Percentiles rank a stretch among this genome's conserved stretches.
phyloP scores from a whole-genome alignment of 2,797 vertebrate species.

The Ceyx erithaca region DNA sequence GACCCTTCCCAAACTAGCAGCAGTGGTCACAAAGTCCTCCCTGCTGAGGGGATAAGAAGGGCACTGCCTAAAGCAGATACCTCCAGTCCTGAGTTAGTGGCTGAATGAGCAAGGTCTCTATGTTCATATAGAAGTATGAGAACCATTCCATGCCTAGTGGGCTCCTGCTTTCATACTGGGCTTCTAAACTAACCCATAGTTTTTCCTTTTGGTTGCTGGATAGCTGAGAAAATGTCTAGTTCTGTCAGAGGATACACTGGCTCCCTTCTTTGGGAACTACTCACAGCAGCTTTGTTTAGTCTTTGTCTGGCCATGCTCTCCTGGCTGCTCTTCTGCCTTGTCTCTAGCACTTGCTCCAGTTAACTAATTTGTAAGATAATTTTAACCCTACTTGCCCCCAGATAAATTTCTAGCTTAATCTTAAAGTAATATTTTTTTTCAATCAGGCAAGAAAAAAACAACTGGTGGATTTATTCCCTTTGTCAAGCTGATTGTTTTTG shows the following conservation, averaged over 20 bases:
- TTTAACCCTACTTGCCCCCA: background rate
- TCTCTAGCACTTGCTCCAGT: slow-evolving; percentile 61
- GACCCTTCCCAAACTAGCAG: background rate
- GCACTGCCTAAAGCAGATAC: background rate
- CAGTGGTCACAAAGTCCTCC: background rate
- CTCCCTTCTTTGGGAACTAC: slow-evolving; percentile 53
- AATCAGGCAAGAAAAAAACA: background rate
- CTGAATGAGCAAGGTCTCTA: background rate
- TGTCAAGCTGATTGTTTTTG: background rate
- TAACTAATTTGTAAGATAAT: slow-evolving; percentile 36
- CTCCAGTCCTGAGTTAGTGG: background rate
- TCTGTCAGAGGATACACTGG: slow-evolving; percentile 14
- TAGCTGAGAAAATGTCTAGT: slow-evolving; percentile 41
- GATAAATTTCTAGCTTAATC: background rate
- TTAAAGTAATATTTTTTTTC: background rate
- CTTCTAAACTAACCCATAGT: slow-evolving; percentile 56
- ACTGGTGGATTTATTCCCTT: background rate
- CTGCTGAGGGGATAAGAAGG: background rate
- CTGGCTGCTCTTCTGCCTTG: slow-evolving; percentile 60
- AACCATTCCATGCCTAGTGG: background rate
- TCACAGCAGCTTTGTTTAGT: slow-evolving; percentile 53
- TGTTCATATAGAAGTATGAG: background rate
- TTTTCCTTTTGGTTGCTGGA: slow-evolving; percentile 40
- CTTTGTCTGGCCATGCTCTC: slow-evolving; percentile 54
- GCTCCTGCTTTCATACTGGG: slow-evolving; percentile 35